Conservation (phyloP, 2,888 invertebrate species). For the Ashinkailepas kermadecensis region DNA sequence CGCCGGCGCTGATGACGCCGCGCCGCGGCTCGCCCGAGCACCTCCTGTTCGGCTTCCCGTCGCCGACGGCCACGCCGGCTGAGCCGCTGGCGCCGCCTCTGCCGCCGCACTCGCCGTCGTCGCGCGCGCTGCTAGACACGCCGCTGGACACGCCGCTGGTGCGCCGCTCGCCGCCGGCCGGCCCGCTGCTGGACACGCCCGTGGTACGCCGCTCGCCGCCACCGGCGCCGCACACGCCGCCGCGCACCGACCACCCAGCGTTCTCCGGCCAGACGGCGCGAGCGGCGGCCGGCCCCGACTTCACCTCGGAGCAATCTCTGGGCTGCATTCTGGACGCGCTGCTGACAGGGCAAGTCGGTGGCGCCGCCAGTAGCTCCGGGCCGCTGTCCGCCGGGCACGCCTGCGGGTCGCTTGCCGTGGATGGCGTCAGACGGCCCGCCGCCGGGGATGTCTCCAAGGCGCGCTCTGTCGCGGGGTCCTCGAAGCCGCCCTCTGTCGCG, state of each 20-base stretch:
- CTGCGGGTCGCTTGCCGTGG: no score
- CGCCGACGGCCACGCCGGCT: background rate
- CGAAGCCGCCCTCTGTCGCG: background rate
- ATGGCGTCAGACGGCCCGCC: no score
- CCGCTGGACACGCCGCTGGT: background rate
- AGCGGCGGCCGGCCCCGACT: background rate
- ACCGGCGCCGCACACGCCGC: background rate
- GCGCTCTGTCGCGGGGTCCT: background rate
- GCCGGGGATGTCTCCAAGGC: no score
- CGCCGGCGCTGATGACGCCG: background rate
- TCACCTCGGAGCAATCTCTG: background rate
- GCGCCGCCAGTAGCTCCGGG: no score
- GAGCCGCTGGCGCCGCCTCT: background rate
- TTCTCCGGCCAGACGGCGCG: background rate
- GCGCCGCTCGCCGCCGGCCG: background rate
- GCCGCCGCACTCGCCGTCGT: background rate
- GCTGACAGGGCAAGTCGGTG: background rate
- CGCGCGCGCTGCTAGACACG: background rate
- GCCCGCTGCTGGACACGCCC: background rate
- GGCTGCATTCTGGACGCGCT: background rate
- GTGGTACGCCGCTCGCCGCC: background rate
- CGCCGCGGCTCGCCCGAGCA: background rate
- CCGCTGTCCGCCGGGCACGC: no score
- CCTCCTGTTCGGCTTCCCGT: background rate
- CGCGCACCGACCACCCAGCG: no score